Percentiles rank a stretch among this genome's conserved stretches.
These are phyloP conservation scores for Frankliniella intonsa DNA, from an alignment of 2,888 invertebrate species.

Conservation along the genomic window DNA sequence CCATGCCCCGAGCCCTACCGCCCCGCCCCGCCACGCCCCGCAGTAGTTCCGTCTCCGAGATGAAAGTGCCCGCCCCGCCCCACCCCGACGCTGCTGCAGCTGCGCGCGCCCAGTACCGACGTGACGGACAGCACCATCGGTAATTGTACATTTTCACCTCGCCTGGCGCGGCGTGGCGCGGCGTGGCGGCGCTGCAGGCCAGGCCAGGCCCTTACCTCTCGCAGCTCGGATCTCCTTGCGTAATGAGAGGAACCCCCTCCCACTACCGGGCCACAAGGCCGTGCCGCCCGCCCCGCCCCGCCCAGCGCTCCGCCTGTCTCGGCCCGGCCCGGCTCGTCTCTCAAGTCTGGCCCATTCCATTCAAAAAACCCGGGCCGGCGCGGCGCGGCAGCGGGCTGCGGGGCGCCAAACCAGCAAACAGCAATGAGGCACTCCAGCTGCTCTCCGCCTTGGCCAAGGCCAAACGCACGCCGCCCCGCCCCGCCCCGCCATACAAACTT, in stretches of 20 bases:
- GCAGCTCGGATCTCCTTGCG: not conserved
- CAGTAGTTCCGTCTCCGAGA: no score
- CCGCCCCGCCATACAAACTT: no score
- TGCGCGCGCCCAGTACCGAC: not conserved
- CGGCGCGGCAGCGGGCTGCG: no score
- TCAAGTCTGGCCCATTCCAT: no score
- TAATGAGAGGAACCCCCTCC: not conserved
- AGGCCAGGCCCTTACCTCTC: not conserved
- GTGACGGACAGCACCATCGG: not conserved
- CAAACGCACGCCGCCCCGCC: no score
- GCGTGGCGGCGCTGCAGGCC: not conserved
- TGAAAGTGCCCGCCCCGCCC: no score
- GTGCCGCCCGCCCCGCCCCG: not conserved
- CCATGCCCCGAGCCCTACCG: no score
- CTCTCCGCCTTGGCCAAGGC: no score
- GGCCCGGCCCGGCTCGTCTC: no score
- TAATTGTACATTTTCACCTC: conserved; percentile 25
- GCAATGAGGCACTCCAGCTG: no score
- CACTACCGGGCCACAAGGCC: not conserved
- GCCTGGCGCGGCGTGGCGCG: not conserved
- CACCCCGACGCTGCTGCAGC: not conserved
- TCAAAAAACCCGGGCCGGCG: no score
- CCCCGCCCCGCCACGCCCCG: not conserved
- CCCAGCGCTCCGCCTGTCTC: not conserved
- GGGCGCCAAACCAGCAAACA: no score